Evolutionary conservation across 2,113 vertebrate genomes (phyloP).

Genomic region (Picathartes gymnocephalus): DNA sequence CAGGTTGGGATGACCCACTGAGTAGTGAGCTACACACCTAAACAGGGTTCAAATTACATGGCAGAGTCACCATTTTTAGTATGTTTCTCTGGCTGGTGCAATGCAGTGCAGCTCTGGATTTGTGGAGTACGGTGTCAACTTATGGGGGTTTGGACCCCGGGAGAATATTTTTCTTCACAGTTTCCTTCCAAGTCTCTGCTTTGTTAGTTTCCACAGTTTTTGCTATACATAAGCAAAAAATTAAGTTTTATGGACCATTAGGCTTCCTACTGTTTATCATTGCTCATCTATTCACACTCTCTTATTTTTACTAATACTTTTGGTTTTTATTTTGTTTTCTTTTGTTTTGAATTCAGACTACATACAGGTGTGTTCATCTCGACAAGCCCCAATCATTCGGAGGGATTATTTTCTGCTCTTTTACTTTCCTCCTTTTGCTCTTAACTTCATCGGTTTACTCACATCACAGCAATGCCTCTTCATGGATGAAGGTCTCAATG

Average conservation of each 20-base stretch:
- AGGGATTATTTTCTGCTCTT: background rate
- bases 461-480: background rate
- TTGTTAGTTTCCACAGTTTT: background rate
- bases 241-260: background rate
- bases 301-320: background rate
- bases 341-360: background rate
- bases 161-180: background rate
- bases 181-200: background rate
- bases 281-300: background rate
- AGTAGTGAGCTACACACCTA: background rate
- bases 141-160: fast-evolving
- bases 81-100: background rate
- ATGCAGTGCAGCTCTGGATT: background rate
- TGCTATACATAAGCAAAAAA: fast-evolving
- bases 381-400: fast-evolving
- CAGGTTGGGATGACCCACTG: background rate
- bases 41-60: background rate
- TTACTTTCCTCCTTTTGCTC: background rate
- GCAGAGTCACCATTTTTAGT: background rate
- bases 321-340: background rate
- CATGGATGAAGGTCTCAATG: background rate
- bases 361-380: fast-evolving
- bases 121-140: fast-evolving
- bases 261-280: background rate
- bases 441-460: background rate